Percentiles rank a stretch among this genome's conserved stretches.
phyloP scores from a whole-genome alignment of 2,797 vertebrate species.

The Octomys mimax region DNA sequence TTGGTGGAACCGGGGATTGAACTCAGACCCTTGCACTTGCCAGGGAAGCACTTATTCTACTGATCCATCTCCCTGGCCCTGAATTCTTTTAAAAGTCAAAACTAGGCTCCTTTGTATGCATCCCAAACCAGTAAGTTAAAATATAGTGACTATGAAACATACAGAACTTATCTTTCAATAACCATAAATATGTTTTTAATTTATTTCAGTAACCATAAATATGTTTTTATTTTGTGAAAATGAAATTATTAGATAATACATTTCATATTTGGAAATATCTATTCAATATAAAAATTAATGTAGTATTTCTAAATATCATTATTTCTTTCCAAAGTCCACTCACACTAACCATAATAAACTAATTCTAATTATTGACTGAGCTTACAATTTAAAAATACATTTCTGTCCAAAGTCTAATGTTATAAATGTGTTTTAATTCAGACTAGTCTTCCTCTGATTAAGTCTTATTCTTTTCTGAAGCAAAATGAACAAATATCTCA shows the following conservation, averaged over 20 bases:
- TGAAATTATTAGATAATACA: neutral
- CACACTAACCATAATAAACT: neutral
- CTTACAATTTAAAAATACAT: slow-evolving; percentile 30
- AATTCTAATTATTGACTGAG: neutral
- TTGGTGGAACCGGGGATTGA: no score
- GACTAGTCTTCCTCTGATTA: neutral
- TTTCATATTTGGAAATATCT: neutral
- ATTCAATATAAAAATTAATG: neutral
- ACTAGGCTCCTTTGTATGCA: neutral
- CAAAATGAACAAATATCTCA: neutral
- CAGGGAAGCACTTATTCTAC: no score
- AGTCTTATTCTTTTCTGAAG: slow-evolving; percentile 22
- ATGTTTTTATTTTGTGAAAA: neutral
- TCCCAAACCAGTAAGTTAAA: neutral
- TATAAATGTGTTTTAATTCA: slow-evolving; percentile 18
- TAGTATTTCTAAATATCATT: neutral
- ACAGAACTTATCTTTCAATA: neutral
- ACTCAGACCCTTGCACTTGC: no score
- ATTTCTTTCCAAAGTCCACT: neutral
- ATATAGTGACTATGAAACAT: neutral
- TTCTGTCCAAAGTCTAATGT: neutral
- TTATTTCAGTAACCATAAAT: neutral
- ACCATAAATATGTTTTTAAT: neutral
- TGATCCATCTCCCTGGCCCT: no score
- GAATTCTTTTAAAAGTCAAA: neutral